Base-by-base conservation (phyloP, 2,113 vertebrate genomes). In the Solenodon paradoxus region DNA sequence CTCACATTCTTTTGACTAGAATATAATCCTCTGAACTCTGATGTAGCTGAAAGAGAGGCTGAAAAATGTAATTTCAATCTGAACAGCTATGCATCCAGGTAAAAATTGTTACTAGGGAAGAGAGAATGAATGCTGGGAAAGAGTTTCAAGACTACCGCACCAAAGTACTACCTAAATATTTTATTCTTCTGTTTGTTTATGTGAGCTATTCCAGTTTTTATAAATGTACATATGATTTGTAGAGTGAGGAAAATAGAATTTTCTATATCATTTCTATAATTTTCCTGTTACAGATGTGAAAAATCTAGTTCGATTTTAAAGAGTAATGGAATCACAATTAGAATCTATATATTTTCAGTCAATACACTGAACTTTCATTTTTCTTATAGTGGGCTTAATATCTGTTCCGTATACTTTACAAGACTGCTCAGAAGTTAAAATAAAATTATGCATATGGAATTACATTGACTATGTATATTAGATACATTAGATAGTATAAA, bases 241-340 rank as follows among this genome's bases (percentile, higher is more conserved):
- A 85, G 24, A 79, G 45, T 92, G 57, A 82, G 45, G 83, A 88
- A 81, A 94, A 55, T 63, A 30, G 5, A 88, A 77, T 68, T 75
- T 92, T 80, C 38, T 49, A 0, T 90, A 35, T 81, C 42, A 40
- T 57, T 91, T 95, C 61, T 66, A 32, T 80, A 84, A 19, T 72
- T 6, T 91, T 83, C 53, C 47, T 83, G 2, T 78, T 91, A 83
- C 35, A 96, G n/a, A 89, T 80, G 80, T 28, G 26, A 89, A 96
- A 95, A 83, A 49, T 93, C 63, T 79, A 35, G 40, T 86, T 92
- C 81, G 71, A 68, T 17, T 47, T 85, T 94, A 78, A 71, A 66
- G 38, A 80, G 13, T 94, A 12, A 57, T 72, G 2, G 35, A 72
- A 69, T 57, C 68, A 95, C 15, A 69, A 10, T 45, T 80, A 85